Evolutionary conservation across 2,797 vertebrate species (phyloP).

Genomic region (Hirundo rustica): DNA sequence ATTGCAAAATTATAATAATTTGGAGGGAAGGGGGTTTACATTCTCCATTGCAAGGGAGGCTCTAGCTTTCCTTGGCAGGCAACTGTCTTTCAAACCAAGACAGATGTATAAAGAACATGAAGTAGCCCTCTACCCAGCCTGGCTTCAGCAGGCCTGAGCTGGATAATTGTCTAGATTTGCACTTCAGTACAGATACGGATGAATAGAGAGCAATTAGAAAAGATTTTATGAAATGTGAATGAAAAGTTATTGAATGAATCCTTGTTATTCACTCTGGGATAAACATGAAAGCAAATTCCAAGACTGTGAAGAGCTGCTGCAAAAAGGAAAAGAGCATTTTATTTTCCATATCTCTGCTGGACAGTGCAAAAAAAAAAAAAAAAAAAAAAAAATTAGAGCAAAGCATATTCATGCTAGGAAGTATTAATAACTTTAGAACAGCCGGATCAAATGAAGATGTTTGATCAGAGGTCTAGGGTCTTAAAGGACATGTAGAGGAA

Average conservation of each 20-base stretch:
- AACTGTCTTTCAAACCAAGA: no score
- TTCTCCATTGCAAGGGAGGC: no score
- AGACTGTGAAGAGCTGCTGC: not conserved
- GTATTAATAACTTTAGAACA: not conserved
- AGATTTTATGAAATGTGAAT: not conserved
- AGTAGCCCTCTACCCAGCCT: accelerated
- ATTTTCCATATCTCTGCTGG: not conserved
- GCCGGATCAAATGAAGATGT: not conserved
- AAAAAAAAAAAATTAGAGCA: not conserved
- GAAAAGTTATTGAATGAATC: not conserved
- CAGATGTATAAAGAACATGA: not conserved
- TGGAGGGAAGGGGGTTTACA: no score
- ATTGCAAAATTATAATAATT: no score
- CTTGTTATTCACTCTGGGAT: not conserved
- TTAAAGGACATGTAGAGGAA: not conserved
- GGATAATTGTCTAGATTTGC: not conserved
- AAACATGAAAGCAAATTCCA: not conserved
- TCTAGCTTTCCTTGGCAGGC: no score
- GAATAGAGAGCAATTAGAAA: not conserved
- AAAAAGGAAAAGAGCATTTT: not conserved
- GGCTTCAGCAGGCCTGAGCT: not conserved
- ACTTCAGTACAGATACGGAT: not conserved
- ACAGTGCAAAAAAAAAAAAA: not conserved
- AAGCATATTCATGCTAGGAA: not conserved
- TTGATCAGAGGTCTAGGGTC: not conserved